These are phyloP conservation scores for Mastigias papua DNA, from an alignment of 30 jellyfish, hydroid and myxozoan genomes.

Conservation along the genomic window DNA sequence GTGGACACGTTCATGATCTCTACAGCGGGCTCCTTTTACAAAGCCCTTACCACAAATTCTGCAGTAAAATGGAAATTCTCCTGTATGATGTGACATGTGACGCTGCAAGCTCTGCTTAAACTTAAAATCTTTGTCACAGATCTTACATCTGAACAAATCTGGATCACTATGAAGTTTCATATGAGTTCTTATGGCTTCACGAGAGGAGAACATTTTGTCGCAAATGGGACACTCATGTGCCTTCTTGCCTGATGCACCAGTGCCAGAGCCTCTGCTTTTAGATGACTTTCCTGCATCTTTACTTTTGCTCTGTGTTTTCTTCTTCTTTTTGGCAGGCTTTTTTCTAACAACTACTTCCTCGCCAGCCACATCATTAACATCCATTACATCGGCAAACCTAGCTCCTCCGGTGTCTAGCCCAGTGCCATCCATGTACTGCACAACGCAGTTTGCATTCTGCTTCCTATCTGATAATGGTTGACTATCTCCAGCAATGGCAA, in stretches of 20 bases:
- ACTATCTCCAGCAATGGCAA: constrained; percentile 72
- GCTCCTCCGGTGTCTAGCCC: constrained; percentile 61
- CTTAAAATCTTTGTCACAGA: constrained; percentile 71
- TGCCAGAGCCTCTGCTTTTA: background rate
- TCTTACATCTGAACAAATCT: constrained; percentile 64
- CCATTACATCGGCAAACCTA: constrained; percentile 64
- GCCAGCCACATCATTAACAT: constrained; percentile 75
- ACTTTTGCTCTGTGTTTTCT: constrained; percentile 60
- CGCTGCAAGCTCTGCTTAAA: constrained; percentile 77
- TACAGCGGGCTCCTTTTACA: constrained; percentile 75
- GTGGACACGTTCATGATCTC: constrained; percentile 74
- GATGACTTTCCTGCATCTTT: constrained; percentile 56
- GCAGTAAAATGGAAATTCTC: constrained; percentile 69
- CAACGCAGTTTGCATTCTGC: constrained; percentile 67
- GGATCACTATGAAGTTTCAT: constrained; percentile 77
- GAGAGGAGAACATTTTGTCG: constrained; percentile 68
- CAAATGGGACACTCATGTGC: constrained; percentile 70
- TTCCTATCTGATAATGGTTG: constrained; percentile 53
- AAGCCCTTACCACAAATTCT: constrained; percentile 71
- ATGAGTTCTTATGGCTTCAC: constrained; percentile 73
- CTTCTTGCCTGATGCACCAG: constrained; percentile 20
- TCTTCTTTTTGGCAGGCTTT: constrained; percentile 70
- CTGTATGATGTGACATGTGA: constrained; percentile 74
- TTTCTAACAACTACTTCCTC: constrained; percentile 71
- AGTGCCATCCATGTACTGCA: constrained; percentile 68